Evolutionary conservation across 2,797 vertebrate genomes (phyloP).

Genomic region (Telmatherina bonti): DNA sequence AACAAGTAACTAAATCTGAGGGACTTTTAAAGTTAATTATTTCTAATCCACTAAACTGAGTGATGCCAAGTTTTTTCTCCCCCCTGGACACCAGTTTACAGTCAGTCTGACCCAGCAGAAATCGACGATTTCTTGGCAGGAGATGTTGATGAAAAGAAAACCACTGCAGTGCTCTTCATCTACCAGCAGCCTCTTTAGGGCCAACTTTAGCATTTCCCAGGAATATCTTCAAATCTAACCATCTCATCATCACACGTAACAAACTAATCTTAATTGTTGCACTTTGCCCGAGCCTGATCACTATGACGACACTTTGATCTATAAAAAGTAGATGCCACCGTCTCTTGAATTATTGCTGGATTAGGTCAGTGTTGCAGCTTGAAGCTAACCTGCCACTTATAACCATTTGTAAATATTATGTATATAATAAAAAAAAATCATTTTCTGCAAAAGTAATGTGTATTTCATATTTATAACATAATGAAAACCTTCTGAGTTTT

Average conservation of each 20-base stretch:
- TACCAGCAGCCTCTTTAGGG: conserved; percentile 56
- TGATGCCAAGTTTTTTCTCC: conserved; percentile 47
- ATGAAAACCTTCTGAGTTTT: background rate
- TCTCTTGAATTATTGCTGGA: conserved; percentile 31
- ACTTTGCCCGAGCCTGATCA: conserved; percentile 2
- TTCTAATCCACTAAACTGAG: conserved; percentile 37
- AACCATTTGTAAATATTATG: conserved; percentile 43
- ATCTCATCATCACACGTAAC: background rate
- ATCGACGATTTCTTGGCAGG: conserved; percentile 57
- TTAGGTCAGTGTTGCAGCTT: conserved; percentile 22
- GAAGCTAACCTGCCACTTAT: conserved; percentile 1
- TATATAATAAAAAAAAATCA: conserved; percentile 40
- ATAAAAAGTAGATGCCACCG: background rate
- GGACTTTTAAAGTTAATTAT: conserved; percentile 58
- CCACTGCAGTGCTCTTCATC: conserved; percentile 68
- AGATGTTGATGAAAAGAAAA: conserved; percentile 66
- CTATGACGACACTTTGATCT: conserved; percentile 16
- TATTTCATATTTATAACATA: conserved; percentile 8
- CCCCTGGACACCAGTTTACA: conserved; percentile 49
- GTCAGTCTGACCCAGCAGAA: conserved; percentile 70
- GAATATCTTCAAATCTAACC: background rate
- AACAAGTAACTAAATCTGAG: conserved; percentile 51
- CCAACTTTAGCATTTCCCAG: conserved; percentile 52
- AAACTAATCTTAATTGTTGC: conserved; percentile 1
- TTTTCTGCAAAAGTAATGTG: background rate